A percentile compares a stretch with the other conserved stretches of the same genome.
These are phyloP conservation scores for Pachycephus smyrnensis DNA, from an alignment of 2,888 invertebrate genomes.

Conservation along the genomic window DNA sequence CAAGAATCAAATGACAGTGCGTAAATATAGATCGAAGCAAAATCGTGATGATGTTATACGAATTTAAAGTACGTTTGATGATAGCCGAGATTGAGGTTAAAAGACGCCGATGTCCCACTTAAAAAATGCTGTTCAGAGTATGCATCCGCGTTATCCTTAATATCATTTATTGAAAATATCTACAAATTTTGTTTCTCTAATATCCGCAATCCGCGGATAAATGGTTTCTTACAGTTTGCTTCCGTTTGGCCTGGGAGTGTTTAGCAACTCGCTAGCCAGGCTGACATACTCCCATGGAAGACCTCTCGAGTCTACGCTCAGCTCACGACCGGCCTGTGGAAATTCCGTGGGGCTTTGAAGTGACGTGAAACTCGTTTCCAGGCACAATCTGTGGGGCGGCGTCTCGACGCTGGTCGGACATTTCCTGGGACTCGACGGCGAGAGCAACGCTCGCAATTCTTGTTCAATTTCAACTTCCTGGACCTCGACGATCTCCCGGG, in stretches of 20 bases:
- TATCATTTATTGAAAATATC: background rate
- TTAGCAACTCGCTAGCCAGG: slow-evolving; percentile 60
- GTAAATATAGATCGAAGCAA: background rate
- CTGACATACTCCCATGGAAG: slow-evolving; percentile 69
- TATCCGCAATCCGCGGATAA: background rate
- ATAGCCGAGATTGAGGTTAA: background rate
- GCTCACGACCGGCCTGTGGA: slow-evolving; percentile 58
- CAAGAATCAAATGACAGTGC: background rate
- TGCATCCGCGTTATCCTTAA: background rate
- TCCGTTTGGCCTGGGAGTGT: slow-evolving; percentile 53
- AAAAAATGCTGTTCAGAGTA: background rate
- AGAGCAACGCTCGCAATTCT: slow-evolving; percentile 65
- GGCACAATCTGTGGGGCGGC: slow-evolving; percentile 69
- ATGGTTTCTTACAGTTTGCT: slow-evolving; percentile 57
- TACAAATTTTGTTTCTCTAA: background rate
- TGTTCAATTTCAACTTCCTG: slow-evolving; percentile 57
- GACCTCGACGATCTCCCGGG: slow-evolving; percentile 47
- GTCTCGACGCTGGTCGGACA: slow-evolving; percentile 50
- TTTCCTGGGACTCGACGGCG: slow-evolving; percentile 71
- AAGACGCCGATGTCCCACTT: background rate
- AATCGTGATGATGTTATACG: background rate
- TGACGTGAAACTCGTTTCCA: slow-evolving; percentile 83
- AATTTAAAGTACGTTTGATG: background rate
- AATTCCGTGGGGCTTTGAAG: slow-evolving; percentile 70
- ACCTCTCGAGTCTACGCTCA: slow-evolving; percentile 62